These are phyloP conservation scores for Lethenteron reissneri DNA, from an alignment of 2,113 vertebrate species.

Conservation along the genomic window DNA sequence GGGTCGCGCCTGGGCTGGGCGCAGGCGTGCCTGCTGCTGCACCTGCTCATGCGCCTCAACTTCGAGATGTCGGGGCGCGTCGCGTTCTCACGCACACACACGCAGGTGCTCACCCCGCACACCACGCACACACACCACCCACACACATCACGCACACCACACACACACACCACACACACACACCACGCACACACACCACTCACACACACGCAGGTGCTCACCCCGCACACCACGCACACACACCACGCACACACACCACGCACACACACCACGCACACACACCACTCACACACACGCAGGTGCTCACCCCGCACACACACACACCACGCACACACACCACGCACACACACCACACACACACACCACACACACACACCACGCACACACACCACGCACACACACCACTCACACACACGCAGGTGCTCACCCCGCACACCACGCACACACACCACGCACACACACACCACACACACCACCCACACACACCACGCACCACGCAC, in stretches of 20 bases:
- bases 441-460: neutral
- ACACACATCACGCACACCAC: neutral
- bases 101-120: neutral
- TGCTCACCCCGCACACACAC: neutral
- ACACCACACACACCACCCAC: neutral
- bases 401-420: neutral
- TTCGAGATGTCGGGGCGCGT: neutral
- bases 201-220: neutral
- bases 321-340: neutral
- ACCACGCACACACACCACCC: neutral
- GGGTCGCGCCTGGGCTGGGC: neutral
- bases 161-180: neutral
- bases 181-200: neutral
- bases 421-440: neutral
- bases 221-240: neutral
- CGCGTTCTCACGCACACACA: constrained; percentile 1
- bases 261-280: neutral
- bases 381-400: neutral
- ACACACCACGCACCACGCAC: neutral
- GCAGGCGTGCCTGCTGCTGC: constrained; percentile 4
- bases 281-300: neutral
- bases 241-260: neutral
- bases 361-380: no score
- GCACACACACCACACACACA: no score
- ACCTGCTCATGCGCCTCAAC: constrained; percentile 4